Base-by-base conservation (phyloP, 2,888 invertebrate species). In the Teinopalpus imperialis region DNA sequence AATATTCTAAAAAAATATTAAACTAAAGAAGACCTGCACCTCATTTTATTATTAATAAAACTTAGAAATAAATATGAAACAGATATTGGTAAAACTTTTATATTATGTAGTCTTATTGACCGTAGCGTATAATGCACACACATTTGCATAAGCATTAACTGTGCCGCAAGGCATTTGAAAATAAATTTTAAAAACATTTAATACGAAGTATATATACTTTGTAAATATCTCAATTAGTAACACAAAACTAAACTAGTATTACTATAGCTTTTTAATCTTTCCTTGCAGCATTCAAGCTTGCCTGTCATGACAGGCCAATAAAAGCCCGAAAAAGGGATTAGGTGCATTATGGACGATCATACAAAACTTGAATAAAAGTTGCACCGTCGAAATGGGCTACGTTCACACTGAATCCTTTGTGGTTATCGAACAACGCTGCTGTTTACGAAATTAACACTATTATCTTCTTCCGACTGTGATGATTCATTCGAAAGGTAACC, bases 391-490 rank as follows among this genome's bases (percentile, higher is more conserved):
- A 61, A 51, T 50, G 49, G 48, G 40, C 41, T 47, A 29, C 44
- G 44, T 51, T 51, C 48, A 59, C 40, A 65, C 51, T 48, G 52
- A 55, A 55, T 58, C 59, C 69, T 72, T 74, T 74, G 66, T 72
- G 52, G 53, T 52, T 55, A 64, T 37, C 21, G 30, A 37, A 68
- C 68, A 69, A 63, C 63, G 57, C 63, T 62, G 59, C 59, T 61
- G 67, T 76, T 80, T 77, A 78, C 69, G 62, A 74, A 78, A 79
- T 81, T 77, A 81, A 72, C 72, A 66, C 72, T 63, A 76, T 77
- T 77, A 76, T 74, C 59, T 64, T 67, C 59, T 65, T 67, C 60
- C 59, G 61, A 63, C 56, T 51, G 13, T 2, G 53, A 44, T 43
- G 29, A 26, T 35, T 48, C 49, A 62, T 57, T 40, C 47, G 23